A percentile compares a stretch with the other conserved stretches of the same genome.
Evolutionary conservation across 2,113 vertebrate genomes (phyloP).

Genomic region (Saccopteryx bilineata): DNA sequence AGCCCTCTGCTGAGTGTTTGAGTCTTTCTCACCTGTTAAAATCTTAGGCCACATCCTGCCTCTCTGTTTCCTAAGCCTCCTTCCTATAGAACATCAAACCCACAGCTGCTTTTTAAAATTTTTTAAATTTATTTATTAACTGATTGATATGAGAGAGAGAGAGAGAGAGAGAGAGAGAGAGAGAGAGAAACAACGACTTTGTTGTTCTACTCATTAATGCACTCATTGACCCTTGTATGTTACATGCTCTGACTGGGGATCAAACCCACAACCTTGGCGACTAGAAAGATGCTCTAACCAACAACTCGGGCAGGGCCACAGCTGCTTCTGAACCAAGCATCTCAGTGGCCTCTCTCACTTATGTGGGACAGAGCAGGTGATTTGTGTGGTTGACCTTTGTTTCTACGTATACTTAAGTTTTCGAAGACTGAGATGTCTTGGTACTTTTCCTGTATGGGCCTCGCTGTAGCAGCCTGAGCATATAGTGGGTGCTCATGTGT

Average conservation of each 20-base stretch:
- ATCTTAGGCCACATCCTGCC: background rate
- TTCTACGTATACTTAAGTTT: constrained; percentile 24
- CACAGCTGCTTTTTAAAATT: background rate
- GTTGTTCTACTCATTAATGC: too few relatives aligned
- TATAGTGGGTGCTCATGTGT: background rate
- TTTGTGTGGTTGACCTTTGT: background rate
- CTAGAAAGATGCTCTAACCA: too few relatives aligned
- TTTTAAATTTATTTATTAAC: too few relatives aligned
- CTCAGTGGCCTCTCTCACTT: background rate
- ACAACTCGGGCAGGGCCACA: background rate
- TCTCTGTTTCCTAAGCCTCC: background rate
- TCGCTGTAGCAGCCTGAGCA: background rate
- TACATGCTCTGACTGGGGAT: too few relatives aligned
- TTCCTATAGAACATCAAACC: background rate
- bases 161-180: too few relatives aligned
- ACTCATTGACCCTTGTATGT: too few relatives aligned
- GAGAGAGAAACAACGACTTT: too few relatives aligned
- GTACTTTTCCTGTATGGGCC: background rate
- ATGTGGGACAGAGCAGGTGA: background rate
- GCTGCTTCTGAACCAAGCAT: background rate
- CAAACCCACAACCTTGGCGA: too few relatives aligned
- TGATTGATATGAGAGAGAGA: too few relatives aligned
- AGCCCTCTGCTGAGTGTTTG: background rate
- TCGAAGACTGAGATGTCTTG: background rate
- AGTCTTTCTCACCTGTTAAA: background rate